Base-by-base conservation (phyloP, 2,113 vertebrate genomes). In the Brachypteracias leptosomus region DNA sequence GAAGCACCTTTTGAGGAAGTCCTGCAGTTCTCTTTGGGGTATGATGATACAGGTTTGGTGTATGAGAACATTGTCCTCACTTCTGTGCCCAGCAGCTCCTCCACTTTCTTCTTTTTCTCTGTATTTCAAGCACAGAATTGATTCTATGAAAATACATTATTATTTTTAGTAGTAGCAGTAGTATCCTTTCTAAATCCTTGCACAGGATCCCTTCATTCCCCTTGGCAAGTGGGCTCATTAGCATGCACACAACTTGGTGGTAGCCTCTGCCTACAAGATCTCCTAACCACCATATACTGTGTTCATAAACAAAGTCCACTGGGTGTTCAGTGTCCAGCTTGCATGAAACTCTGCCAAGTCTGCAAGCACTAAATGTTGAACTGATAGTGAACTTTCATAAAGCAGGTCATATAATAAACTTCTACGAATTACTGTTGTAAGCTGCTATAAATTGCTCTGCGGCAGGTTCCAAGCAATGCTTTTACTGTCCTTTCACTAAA, bases 381-480 rank as follows among this genome's bases (percentile, higher is more conserved):
- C 84, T 92, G 93, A 91, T 85, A 82, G 40, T 79, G 87, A 96
- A 95, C 91, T 85, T 96, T 31, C 59, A 93, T 88, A 74, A 62
- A 93, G 91, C 2, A 1, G 74, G 78, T 90, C 89, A 85, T 70
- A 66, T 28, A 89, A 95, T 85, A 82, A 96, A 91, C 36, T 62
- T 77, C 46, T 78, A 79, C 73, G 62, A 93, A 62, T 94, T 96
- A 76, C 74, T 36, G n/a, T 58, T 77, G n/a, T 59, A 94, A 88
- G 62, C 46, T 73, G 77, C 63, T 89, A 66, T 91, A 94, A 96
- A 93, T 96, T 93, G 78, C 74, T 91, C 62, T 58, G 25, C 0
- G 0, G 38, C 81, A 83, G 54, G 54, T 82, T 91, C 61, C 58
- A 78, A 94, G 71, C 89, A 66, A 65, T 11, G 36, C 26, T 84